Evolutionary conservation across 2,113 vertebrate species (phyloP), one percentile per base, ranked within the genome.

Genomic region (Lamprotornis superbus): DNA sequence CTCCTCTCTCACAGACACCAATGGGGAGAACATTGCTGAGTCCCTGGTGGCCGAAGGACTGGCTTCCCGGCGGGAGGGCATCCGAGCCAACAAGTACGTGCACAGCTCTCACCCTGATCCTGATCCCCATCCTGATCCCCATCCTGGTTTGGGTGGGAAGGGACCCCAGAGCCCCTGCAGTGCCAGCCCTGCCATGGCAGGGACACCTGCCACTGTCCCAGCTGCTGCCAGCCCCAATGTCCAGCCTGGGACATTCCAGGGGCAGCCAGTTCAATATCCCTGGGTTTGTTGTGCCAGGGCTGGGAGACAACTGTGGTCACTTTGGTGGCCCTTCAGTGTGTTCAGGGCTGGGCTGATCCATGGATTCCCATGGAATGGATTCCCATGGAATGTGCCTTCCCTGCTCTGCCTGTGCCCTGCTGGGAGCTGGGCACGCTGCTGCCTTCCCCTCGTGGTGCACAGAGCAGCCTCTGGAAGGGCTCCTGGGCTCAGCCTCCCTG

Each of bases 11-110:
- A 16, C 94, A 99, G 99, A 99, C 97, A 99, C 98, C 16, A 97
- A 95, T 2, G 99, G 99, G 2, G 99, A 99, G 97, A 99, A 99
- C 98, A 98, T 99, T 11, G 99, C 99, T 0, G 99, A 99, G 78
- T 98, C 99, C 49, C 97, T 99, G 56, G 99, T 99, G 93, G 97
- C 97, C 0, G 99, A 99, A 78, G 99, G 99, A 3, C 96, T 99
- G 30, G 99, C 99, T 13, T 98, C 98, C 53, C 99, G 99, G 76
- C 98, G 99, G 95, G 99, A 99, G 97, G 99, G 99, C 71, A 98
- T 99, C 97, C 97, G 99, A 94, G 98, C 99, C 68, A 99, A 98
- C 96, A 99, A 99, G 99, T 99, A 98, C 70, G 99, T 97, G 47
- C 2, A 1, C 0, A 4, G 27, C 21, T 11, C 24, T 11, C 1